A percentile compares a stretch with the other conserved stretches of the same genome.
Evolutionary conservation across 2,797 vertebrate species (phyloP).

Genomic region (Huso huso): DNA sequence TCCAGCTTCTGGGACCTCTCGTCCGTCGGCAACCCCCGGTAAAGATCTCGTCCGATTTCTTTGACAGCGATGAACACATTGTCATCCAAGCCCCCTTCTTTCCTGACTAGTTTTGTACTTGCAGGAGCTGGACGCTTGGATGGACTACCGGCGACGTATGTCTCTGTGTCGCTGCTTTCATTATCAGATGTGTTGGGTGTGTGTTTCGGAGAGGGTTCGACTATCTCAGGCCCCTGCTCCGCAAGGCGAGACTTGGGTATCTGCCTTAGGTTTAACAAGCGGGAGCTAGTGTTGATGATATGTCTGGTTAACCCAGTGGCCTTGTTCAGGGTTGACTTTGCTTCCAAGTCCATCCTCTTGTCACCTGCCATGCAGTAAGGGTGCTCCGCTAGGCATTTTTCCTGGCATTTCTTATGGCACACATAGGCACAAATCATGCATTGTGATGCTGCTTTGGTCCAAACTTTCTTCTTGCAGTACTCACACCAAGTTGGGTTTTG

Average conservation of each 20-base stretch:
- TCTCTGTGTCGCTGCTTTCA: conserved; percentile 92
- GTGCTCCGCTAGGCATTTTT: conserved; percentile 85
- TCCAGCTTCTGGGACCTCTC: conserved; percentile 92
- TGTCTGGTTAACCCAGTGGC: conserved; percentile 86
- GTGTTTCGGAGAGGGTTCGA: conserved; percentile 86
- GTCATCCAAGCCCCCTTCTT: conserved; percentile 88
- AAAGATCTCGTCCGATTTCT: conserved; percentile 91
- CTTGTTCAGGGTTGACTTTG: conserved; percentile 76
- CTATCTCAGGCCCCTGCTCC: conserved; percentile 71
- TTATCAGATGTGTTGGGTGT: conserved; percentile 96
- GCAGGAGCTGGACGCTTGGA: conserved; percentile 60
- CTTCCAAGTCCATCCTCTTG: conserved; percentile 73
- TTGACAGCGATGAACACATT: conserved; percentile 96
- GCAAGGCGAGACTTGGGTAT: conserved; percentile 75
- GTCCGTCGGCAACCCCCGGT: conserved; percentile 88
- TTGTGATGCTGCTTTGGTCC: conserved; percentile 97
- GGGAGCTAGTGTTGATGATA: conserved; percentile 94
- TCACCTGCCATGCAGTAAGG: conserved; percentile 75
- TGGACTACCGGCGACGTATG: conserved; percentile 77
- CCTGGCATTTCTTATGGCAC: conserved; percentile 98
- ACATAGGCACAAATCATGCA: conserved; percentile 91
- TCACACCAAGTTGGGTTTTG: conserved; percentile 98
- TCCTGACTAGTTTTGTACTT: conserved; percentile 73
- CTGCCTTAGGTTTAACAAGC: conserved; percentile 85
- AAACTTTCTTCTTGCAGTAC: conserved; percentile 97